These are phyloP conservation scores for Drosophila villosipedis DNA, from an alignment of 2,888 invertebrate species.

Conservation along the genomic window DNA sequence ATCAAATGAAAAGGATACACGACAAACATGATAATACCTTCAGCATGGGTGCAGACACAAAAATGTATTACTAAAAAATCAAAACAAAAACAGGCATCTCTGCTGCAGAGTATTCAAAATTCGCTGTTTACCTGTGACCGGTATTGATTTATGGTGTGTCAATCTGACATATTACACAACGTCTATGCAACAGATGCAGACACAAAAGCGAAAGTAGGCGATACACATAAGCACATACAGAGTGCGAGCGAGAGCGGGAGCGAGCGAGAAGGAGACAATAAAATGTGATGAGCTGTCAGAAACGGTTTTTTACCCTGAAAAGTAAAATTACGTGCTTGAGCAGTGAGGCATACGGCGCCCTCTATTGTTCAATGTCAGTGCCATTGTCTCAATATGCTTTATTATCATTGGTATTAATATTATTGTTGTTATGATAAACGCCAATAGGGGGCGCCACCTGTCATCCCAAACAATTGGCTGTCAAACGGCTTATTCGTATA, in stretches of 20 bases:
- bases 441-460: conserved; percentile 10
- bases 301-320: conserved; percentile 45
- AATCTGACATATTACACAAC: conserved; percentile 64
- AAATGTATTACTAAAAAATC: neutral
- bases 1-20: neutral
- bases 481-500: neutral
- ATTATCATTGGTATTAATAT: conserved; percentile 10
- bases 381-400: conserved; percentile 10
- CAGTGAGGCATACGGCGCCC: conserved; percentile 23
- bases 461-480: conserved; percentile 15
- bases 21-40: neutral
- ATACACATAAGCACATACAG: neutral
- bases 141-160: conserved; percentile 65
- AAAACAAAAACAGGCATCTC: neutral
- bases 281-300: conserved; percentile 64
- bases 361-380: conserved; percentile 13
- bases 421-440: conserved; percentile 9
- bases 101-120: neutral
- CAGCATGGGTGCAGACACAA: neutral
- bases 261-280: conserved; percentile 20
- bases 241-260: no score
- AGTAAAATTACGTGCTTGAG: conserved; percentile 42
- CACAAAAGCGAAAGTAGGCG: neutral
- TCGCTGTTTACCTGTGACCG: conserved; percentile 7
- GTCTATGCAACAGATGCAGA: conserved; percentile 53